Conservation (phyloP, 2,113 vertebrate species). For the Poeciliopsis occidentalis region DNA sequence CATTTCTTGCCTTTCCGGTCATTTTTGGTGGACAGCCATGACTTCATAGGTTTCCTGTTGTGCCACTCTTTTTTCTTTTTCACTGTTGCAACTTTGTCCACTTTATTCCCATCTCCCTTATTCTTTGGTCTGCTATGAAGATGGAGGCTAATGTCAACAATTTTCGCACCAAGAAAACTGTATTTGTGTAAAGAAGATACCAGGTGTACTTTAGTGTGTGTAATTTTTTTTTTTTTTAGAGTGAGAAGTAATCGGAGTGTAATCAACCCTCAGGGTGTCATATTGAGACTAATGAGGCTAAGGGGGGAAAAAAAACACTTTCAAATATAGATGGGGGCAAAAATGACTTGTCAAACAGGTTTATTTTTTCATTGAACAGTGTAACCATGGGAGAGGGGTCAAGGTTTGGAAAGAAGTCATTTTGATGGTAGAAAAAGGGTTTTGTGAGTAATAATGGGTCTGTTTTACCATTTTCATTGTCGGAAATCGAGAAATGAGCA, state of each 20-base stretch:
- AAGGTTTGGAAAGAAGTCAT: conserved; percentile 22
- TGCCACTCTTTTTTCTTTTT: background rate
- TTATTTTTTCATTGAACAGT: conserved; percentile 15
- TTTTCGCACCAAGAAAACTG: background rate
- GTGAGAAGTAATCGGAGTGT: conserved; percentile 30
- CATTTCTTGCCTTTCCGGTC: too few relatives aligned
- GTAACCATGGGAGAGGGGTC: background rate
- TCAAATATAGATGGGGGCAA: conserved; percentile 36
- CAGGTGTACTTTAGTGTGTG: conserved; percentile 11
- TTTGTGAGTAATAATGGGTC: background rate
- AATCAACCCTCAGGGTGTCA: conserved; percentile 45
- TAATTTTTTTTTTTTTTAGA: background rate
- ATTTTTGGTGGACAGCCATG: too few relatives aligned
- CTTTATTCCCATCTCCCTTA: too few relatives aligned
- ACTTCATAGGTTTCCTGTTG: background rate
- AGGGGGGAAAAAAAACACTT: conserved; percentile 31
- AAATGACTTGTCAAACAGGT: conserved; percentile 59
- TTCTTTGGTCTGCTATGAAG: too few relatives aligned
- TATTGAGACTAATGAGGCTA: conserved; percentile 32
- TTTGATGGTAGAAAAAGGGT: background rate
- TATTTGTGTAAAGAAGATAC: background rate
- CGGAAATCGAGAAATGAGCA: conserved; percentile 12
- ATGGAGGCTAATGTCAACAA: background rate
- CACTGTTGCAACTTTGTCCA: too few relatives aligned
- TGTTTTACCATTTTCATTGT: conserved; percentile 1